Base-by-base conservation (phyloP, 2,888 invertebrate species). In the Apeira syringaria region DNA sequence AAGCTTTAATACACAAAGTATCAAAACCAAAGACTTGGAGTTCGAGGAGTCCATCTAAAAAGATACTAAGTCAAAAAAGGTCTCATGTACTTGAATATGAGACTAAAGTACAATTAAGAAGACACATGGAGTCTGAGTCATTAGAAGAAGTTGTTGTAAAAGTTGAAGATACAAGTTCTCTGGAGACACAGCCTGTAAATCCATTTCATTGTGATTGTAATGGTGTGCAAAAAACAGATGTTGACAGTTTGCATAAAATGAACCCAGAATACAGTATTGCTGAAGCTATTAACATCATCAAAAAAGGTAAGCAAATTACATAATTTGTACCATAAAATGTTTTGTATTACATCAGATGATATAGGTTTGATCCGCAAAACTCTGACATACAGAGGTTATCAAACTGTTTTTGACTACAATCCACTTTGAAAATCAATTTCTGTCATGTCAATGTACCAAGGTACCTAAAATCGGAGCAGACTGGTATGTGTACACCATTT, bases 291-390 rank as follows among this genome's bases (percentile, higher is more conserved):
- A 52, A 65, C 11, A 62, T 58, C 13, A 44, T 74, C 9, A 67
- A 65, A 40, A 72, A 53, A 55, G 80, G 87, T 86, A 68, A 58
- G 56, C n/a, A n/a, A n/a, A n/a, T n/a, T n/a, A n/a, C n/a, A n/a
- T n/a, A n/a, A n/a, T n/a, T n/a, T n/a, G n/a, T n/a, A n/a, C n/a
- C n/a, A n/a, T n/a, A n/a, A n/a, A n/a, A n/a, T n/a, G n/a, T n/a
- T n/a, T n/a, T n/a, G n/a, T n/a, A n/a, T n/a, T n/a, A n/a, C n/a
- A n/a, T n/a, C n/a, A n/a, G n/a, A n/a, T n/a, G n/a, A n/a, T n/a
- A n/a, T n/a, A n/a, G n/a, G n/a, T n/a, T n/a, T n/a, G n/a, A n/a
- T n/a, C n/a, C n/a, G n/a, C n/a, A n/a, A n/a, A n/a, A n/a, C n/a
- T n/a, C n/a, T n/a, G n/a, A n/a, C n/a, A n/a, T n/a, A n/a, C n/a